Evolutionary conservation across 1,140 invertebrate species (phyloP), one percentile per base, ranked within the genome.

Genomic region (Musca domestica): DNA sequence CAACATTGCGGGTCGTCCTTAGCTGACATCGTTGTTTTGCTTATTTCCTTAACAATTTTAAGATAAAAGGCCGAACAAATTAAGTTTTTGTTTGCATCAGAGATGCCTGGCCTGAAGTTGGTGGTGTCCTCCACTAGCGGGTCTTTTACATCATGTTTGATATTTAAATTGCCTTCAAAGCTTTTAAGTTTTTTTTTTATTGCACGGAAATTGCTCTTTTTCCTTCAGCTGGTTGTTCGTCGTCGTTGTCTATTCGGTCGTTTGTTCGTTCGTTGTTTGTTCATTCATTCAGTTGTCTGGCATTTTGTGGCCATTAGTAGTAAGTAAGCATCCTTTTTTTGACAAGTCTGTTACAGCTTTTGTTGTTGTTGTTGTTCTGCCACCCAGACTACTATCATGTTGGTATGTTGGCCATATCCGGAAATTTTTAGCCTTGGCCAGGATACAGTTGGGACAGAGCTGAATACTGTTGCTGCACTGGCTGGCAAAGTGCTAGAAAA

Each of bases 141-240:
- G 15, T 25, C 63, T 12, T 25, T 64, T 48, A 17, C 63, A 34
- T 19, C 56, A 27, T 41, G 27, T 14, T 23, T 61, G 56, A 61
- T 61, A 64, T 64, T 64, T 25, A 64, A 64, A 64, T 64, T 48
- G 63, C 41, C 63, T 64, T 49, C 71, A 77, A 77, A 76, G 76
- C 76, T 77, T 77, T 77, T 67, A 77, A 77, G 76, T 77, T 77
- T 64, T 74, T 41, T 41, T 41, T 48, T 74, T 77, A 77, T 77
- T 71, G 71, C 76, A 77, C 74, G 76, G 76, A 77, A 77, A 77
- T 77, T 77, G 76, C 76, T 74, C 74, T 72, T 74, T 77, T 76
- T 76, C 74, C 74, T 78, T 74, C 69, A 69, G 41, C 27, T 48
- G 2, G 3, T 22, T 64, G 22, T 58, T 58, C 25, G 54, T 15